phyloP scores from a whole-genome alignment of 30 jellyfish, hydroid and myxozoan species.

The Hydractinia symbiolongicarpus region DNA sequence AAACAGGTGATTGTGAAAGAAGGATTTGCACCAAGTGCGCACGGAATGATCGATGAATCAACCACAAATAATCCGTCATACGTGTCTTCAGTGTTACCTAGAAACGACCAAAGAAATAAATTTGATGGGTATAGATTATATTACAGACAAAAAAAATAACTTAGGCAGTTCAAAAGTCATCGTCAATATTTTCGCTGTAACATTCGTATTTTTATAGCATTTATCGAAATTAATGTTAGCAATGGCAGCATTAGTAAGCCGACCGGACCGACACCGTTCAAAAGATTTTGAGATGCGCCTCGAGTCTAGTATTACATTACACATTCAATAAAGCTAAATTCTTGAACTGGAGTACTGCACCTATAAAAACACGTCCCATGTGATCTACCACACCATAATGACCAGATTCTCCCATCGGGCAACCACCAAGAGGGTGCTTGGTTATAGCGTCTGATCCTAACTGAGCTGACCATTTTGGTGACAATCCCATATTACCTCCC shows the following conservation, averaged over 20 bases:
- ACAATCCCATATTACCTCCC: conserved; percentile 73
- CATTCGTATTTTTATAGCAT: too few relatives aligned
- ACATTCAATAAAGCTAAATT: too few relatives aligned
- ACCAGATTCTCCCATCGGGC: conserved; percentile 97
- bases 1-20: conserved; percentile 87
- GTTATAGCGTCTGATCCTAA: conserved; percentile 60
- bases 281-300: too few relatives aligned
- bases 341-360: conserved; percentile 9
- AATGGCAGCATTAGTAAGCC: too few relatives aligned
- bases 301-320: too few relatives aligned
- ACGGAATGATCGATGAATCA: conserved; percentile 85
- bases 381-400: conserved; percentile 89
- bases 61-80: conserved; percentile 88
- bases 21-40: conserved; percentile 96
- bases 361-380: conserved; percentile 88
- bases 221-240: too few relatives aligned
- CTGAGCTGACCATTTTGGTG: conserved; percentile 92
- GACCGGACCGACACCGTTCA: too few relatives aligned
- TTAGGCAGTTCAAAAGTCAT: background rate
- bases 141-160: background rate
- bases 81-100: conserved; percentile 90
- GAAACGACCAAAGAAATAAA: background rate
- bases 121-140: background rate
- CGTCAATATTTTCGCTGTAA: too few relatives aligned
- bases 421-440: conserved; percentile 96